phyloP scores from a whole-genome alignment of 2,797 vertebrate species.

The Urocyon cinereoargenteus region DNA sequence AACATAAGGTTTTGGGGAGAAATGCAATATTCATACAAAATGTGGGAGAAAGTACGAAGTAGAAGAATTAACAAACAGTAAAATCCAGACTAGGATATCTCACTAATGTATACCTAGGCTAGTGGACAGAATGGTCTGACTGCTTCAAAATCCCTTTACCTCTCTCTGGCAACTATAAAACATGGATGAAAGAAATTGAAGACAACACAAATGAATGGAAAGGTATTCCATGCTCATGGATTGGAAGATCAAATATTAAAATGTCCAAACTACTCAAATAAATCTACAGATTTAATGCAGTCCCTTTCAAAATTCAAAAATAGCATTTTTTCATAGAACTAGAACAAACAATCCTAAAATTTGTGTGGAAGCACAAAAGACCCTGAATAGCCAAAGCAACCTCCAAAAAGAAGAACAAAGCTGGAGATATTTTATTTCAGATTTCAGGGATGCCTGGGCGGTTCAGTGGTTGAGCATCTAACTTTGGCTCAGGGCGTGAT shows the following conservation, averaged over 20 bases:
- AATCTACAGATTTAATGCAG: not conserved
- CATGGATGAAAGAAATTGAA: not conserved
- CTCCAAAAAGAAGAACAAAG: not conserved
- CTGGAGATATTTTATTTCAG: not conserved
- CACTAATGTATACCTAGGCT: not conserved
- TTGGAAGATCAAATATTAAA: not conserved
- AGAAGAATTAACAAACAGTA: not conserved
- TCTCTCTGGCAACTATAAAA: not conserved
- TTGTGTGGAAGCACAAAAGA: not conserved
- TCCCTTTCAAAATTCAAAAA: not conserved
- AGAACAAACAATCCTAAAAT: not conserved
- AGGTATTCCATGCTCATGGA: not conserved
- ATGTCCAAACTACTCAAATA: not conserved
- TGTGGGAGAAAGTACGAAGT: slow-evolving; percentile 6
- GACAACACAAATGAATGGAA: not conserved
- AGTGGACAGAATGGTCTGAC: not conserved
- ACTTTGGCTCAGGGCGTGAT: too few relatives aligned
- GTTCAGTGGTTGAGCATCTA: too few relatives aligned
- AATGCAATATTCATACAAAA: not conserved
- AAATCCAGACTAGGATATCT: not conserved
- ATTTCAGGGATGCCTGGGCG: too few relatives aligned
- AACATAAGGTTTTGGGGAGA: not conserved
- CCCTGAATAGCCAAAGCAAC: too few relatives aligned
- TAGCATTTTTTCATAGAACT: not conserved
- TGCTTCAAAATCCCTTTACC: not conserved